phyloP scores from a whole-genome alignment of 2,113 vertebrate species.

The Oncorhynchus gorbuscha region DNA sequence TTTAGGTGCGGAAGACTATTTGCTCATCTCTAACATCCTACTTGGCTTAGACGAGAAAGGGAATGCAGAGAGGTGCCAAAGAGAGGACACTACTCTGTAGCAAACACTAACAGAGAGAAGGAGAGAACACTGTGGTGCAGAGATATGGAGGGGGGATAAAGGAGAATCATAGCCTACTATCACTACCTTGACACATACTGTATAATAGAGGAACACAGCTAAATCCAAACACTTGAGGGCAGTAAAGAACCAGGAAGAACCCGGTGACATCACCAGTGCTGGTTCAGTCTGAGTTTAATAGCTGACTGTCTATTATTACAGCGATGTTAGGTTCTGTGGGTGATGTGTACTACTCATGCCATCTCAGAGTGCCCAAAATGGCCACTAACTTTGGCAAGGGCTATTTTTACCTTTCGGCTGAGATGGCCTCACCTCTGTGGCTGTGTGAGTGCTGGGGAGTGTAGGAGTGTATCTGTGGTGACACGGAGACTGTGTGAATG shows the following conservation, averaged over 20 bases:
- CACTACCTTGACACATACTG: background rate
- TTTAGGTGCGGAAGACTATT: no score
- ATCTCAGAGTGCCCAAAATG: background rate
- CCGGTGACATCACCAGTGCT: background rate
- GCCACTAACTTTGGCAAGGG: background rate
- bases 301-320: background rate
- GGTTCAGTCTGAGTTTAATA: background rate
- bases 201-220: background rate
- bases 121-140: no score
- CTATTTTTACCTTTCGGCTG: background rate
- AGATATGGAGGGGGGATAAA: no score
- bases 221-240: conserved; percentile 49
- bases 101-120: no score
- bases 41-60: no score
- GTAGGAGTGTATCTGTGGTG: conserved; percentile 34
- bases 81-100: no score
- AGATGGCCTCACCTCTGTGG: background rate
- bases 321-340: background rate
- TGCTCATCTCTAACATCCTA: no score
- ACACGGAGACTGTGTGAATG: conserved; percentile 38
- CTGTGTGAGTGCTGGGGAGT: conserved; percentile 33
- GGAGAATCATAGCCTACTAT: no score
- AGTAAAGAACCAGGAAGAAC: conserved; percentile 38
- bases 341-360: background rate
- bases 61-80: no score